Evolutionary conservation across 2,888 invertebrate genomes (phyloP), one percentile per base, ranked within the genome.

Genomic region (Microplitis manilae): DNA sequence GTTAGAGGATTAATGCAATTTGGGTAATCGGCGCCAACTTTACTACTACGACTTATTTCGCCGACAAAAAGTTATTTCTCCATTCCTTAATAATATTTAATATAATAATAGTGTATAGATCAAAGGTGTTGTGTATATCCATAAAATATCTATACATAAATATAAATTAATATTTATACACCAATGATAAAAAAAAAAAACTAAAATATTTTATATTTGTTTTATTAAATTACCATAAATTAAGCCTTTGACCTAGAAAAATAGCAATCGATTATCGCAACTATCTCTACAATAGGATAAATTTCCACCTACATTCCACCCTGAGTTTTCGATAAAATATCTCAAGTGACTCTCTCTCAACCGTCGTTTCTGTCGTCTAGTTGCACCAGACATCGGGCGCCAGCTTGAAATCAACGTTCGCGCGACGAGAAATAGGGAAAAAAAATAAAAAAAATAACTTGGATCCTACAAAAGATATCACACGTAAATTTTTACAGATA

Each of bases 11-110:
- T 73, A 89, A 89, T 89, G 87, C 87, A 88, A 90, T 89, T 90
- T 90, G 88, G 88, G 89, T 88, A 89, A 89, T 90, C 89, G 89
- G 87, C 87, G 89, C 89, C 89, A 88, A 87, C 86, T 88, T 76
- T 71, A 62, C 62, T 39, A 6, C 38, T 30, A 41, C 20, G 30
- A 30, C 30, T 30, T 30, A 30, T 30, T 2, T 30, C 4, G 60
- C 15, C n/a, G n/a, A 17, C 30, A 67, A 8, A 59, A 76, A 50
- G 41, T 61, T 60, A 40, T 40, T 50, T 50, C 9, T 50, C 13
- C 50, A 50, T 50, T 9, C 8, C 13, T 50, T 50, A 13, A 8
- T 50, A 6, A 8, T 50, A 50, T 50, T 50, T 50, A 9, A 50
- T 50, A 2, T 50, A 50, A 50, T 50, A 9, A 9, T 50, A 50